Base-by-base conservation (phyloP, 2,888 invertebrate species). In the Eilema caniola region DNA sequence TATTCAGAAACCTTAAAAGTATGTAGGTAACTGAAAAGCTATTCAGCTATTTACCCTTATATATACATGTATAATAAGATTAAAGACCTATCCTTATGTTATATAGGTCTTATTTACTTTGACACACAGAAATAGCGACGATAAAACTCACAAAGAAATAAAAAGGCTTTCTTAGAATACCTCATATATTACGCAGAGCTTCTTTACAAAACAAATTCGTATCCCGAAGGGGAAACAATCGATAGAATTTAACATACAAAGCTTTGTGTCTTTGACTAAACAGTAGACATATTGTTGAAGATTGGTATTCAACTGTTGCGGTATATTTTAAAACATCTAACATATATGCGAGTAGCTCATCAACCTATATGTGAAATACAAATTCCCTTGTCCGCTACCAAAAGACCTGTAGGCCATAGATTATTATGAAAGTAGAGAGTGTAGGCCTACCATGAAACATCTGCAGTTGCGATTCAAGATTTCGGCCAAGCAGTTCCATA, bases 151-250 rank as follows among this genome's bases (percentile, higher is more conserved):
- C 66, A 76, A 74, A 75, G 66, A 75, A 73, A 79, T 79, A 76
- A 81, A 76, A 79, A 64, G 69, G 64, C 69, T 69, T 68, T 74
- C 72, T 74, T 70, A 70, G 66, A 74, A 71, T 68, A 65, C 64
- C 63, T 71, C 73, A 76, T 80, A 80, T 80, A 77, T 74, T 74
- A 75, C 75, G 71, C 74, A 63, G 23, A 74, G 70, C 69, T 75
- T 78, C 76, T 75, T 78, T 69, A 78, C 70, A 53, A 75, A 72
- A 83, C 75, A 73, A 77, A 80, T 73, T 77, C 37, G 28, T 71
- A 75, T 80, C 80, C 76, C 72, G 25, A 20, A 74, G 74, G 77
- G 78, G 62, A 72, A 57, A 64, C 75, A 80, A 78, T 77, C 76
- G 76, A 76, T 78, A 66, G 61, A 73, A 71, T 74, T 78, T 75